A percentile compares a stretch with the other conserved stretches of the same genome.
phyloP scores from a whole-genome alignment of 2,888 invertebrate species.

The Agrilus biguttatus region DNA sequence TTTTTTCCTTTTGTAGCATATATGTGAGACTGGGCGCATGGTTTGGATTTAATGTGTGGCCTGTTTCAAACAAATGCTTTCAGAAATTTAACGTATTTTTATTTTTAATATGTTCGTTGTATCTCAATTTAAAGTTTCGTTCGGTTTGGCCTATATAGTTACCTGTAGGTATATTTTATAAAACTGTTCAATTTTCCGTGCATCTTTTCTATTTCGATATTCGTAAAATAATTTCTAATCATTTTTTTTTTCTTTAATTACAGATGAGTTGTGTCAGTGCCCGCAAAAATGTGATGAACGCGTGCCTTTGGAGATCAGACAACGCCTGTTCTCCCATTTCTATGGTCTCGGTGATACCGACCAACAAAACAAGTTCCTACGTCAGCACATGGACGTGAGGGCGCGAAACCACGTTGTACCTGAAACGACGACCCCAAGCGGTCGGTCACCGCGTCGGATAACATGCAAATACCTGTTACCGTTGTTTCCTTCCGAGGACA shows the following conservation, averaged over 20 bases:
- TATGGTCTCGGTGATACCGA: constrained; percentile 35
- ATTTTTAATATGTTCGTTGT: too few species aligned
- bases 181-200: too few species aligned
- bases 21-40: too few species aligned
- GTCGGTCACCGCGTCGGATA: constrained; percentile 31
- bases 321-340: constrained; percentile 34
- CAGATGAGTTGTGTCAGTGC: constrained; percentile 37
- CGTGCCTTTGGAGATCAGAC: constrained; percentile 31
- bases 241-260: constrained; percentile 14
- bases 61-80: too few species aligned
- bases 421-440: constrained; percentile 19
- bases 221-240: too few species aligned
- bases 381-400: constrained; percentile 34
- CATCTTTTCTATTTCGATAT: too few species aligned
- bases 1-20: too few species aligned
- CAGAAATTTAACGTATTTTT: too few species aligned
- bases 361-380: constrained; percentile 34
- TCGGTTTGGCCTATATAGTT: too few species aligned
- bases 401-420: constrained; percentile 27
- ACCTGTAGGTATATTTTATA: too few species aligned
- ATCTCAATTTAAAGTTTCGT: too few species aligned
- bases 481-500: constrained; percentile 20
- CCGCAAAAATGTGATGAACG: constrained; percentile 38
- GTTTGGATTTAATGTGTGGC: too few species aligned
- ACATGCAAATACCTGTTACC: constrained; percentile 39